Evolutionary conservation across 2,888 invertebrate species (phyloP).

Genomic region (Sphaerophoria rueppellii): DNA sequence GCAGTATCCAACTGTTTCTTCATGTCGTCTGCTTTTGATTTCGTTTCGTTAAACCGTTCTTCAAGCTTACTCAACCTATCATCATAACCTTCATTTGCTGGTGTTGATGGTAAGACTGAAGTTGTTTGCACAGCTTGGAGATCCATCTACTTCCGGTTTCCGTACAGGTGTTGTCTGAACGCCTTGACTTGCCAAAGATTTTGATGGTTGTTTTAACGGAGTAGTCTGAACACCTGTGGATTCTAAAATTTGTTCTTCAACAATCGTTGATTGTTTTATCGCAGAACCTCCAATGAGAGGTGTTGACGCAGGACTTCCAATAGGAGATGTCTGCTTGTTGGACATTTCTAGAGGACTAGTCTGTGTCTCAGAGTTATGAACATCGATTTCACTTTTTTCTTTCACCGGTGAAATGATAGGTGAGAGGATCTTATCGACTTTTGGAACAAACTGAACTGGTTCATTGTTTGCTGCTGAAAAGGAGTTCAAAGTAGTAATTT

Average conservation of each 20-base stretch:
- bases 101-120: slow-evolving; percentile 57
- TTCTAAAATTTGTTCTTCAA: background rate
- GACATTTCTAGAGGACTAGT: slow-evolving; percentile 17
- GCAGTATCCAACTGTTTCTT: slow-evolving; percentile 75
- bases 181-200: background rate
- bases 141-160: slow-evolving; percentile 19
- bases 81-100: slow-evolving; percentile 51
- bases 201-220: background rate
- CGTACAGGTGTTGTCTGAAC: slow-evolving; percentile 19
- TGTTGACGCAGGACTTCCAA: slow-evolving; percentile 32
- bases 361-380: slow-evolving; percentile 42
- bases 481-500: background rate
- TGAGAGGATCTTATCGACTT: slow-evolving; percentile 78
- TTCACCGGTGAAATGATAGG: slow-evolving; percentile 78
- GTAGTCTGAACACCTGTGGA: slow-evolving; percentile 38
- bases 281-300: slow-evolving; percentile 42
- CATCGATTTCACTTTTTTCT: background rate
- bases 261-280: background rate
- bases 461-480: slow-evolving; percentile 58
- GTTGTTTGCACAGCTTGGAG: slow-evolving; percentile 69
- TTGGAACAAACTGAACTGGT: slow-evolving; percentile 75
- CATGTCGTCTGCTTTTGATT: slow-evolving; percentile 74
- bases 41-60: slow-evolving; percentile 73
- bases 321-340: slow-evolving; percentile 61
- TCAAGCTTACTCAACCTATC: slow-evolving; percentile 63